Evolutionary conservation across 2,888 invertebrate species (phyloP).

Genomic region (Clanis bilineata): DNA sequence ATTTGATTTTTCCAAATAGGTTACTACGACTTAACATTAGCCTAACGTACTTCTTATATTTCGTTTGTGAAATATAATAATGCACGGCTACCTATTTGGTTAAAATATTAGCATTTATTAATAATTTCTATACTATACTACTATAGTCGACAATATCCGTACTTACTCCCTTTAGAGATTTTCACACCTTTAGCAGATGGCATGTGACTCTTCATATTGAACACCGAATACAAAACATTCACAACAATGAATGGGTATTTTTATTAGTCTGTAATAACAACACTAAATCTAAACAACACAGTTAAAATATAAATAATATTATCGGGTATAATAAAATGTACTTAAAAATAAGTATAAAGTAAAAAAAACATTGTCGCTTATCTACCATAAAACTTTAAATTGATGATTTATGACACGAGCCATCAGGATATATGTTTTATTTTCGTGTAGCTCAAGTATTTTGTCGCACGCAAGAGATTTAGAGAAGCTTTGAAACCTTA

Average conservation of each 20-base stretch:
- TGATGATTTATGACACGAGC: conserved; percentile 32
- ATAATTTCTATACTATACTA: conserved; percentile 17
- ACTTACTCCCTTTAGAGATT: conserved; percentile 12
- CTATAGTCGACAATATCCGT: conserved; percentile 14
- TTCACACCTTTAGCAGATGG: conserved; percentile 4
- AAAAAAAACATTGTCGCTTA: not conserved
- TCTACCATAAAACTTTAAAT: not conserved
- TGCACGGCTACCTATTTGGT: conserved; percentile 41
- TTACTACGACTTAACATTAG: not conserved
- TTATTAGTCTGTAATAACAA: conserved; percentile 9
- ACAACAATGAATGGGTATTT: conserved; percentile 9
- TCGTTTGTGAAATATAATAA: conserved; percentile 15
- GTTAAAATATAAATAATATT: not conserved
- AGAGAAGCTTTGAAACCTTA: conserved; percentile 96
- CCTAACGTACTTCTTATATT: conserved; percentile 3
- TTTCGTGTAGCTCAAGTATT: conserved; percentile 90
- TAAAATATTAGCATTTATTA: not conserved
- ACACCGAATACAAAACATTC: conserved; percentile 9
- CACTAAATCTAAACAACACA: conserved; percentile 2
- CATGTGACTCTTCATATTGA: conserved; percentile 15
- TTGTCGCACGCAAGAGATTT: conserved; percentile 95
- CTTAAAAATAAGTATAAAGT: not conserved
- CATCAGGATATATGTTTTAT: conserved; percentile 67
- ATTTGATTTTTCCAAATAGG: not conserved
- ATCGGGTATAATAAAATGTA: not conserved